Evolutionary conservation across 2,113 vertebrate species (phyloP).

Genomic region (Sitta europaea): DNA sequence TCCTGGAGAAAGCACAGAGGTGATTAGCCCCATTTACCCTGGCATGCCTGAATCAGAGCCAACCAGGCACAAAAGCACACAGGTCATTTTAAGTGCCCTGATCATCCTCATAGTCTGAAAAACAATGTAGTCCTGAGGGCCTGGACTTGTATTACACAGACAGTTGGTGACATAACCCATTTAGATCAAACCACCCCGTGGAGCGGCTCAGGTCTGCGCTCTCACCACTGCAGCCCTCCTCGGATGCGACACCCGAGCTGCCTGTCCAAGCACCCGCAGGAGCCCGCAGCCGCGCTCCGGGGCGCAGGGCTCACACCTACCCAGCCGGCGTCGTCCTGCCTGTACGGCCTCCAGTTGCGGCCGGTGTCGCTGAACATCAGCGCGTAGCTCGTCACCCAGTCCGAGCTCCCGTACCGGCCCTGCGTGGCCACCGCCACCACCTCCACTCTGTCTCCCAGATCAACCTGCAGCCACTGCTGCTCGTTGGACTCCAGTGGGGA

Average conservation of each 20-base stretch:
- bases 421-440: conserved; percentile 90
- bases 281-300: no score
- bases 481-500: conserved; percentile 82
- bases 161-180: neutral
- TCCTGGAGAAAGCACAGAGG: neutral
- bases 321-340: conserved; percentile 82
- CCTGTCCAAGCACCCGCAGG: neutral
- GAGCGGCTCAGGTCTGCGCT: neutral
- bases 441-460: conserved; percentile 89
- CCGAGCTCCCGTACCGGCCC: conserved; percentile 88
- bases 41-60: neutral
- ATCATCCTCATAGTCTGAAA: neutral
- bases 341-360: conserved; percentile 88
- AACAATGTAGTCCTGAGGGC: neutral
- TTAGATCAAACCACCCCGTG: neutral
- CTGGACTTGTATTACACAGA: neutral
- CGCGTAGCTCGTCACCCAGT: conserved; percentile 89
- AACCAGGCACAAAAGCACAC: neutral
- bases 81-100: neutral
- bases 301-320: no score
- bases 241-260: neutral
- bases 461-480: conserved; percentile 94
- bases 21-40: neutral
- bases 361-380: conserved; percentile 95
- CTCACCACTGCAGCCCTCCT: neutral